phyloP scores from a whole-genome alignment of 2,113 vertebrate genomes.

The Odobenus rosmarus region DNA sequence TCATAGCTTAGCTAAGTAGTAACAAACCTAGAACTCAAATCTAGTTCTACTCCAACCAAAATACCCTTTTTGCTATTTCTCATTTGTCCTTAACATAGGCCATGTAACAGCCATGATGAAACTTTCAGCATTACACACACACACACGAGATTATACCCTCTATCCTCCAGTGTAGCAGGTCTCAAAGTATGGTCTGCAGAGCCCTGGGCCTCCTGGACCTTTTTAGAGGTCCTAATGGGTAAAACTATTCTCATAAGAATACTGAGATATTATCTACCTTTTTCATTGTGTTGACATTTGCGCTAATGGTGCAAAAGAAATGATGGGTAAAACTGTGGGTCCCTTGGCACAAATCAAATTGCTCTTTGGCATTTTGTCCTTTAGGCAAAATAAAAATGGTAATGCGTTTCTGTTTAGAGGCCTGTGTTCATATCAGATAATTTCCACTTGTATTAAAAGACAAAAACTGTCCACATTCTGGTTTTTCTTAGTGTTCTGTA shows the following conservation, averaged over 20 bases:
- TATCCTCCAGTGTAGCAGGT: background rate
- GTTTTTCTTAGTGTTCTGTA: background rate
- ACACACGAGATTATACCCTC: background rate
- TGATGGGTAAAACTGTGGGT: background rate
- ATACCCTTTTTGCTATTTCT: conserved; percentile 11
- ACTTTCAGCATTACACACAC: background rate
- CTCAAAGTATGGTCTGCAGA: background rate
- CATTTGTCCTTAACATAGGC: background rate
- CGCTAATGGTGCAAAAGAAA: background rate
- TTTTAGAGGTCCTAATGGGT: background rate
- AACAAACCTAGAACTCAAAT: background rate
- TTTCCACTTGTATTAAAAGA: conserved; percentile 34
- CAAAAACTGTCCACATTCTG: background rate
- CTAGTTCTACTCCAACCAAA: background rate
- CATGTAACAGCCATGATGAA: background rate
- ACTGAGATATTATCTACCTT: background rate
- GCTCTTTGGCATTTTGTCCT: background rate
- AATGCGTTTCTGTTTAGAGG: background rate
- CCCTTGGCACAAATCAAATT: background rate
- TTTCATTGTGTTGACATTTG: background rate
- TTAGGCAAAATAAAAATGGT: background rate
- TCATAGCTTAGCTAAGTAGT: background rate
- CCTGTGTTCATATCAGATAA: conserved; percentile 3
- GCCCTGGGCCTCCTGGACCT: background rate
- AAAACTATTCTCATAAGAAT: conserved; percentile 41